These are phyloP conservation scores for Boulengeromyrus knoepffleri DNA, from an alignment of 2,113 vertebrate genomes.

Conservation along the genomic window DNA sequence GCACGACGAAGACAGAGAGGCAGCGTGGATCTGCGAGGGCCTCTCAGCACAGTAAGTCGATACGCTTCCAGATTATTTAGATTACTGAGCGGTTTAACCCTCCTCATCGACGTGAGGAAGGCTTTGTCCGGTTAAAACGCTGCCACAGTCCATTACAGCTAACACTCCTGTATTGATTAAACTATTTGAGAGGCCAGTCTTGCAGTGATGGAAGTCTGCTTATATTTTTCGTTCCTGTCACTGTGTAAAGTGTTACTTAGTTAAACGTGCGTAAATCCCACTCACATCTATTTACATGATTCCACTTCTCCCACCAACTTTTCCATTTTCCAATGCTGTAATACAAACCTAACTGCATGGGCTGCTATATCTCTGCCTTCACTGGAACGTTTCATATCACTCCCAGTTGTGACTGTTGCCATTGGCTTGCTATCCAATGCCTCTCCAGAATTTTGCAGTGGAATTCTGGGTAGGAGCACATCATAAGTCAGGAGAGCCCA, in stretches of 20 bases:
- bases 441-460: background rate
- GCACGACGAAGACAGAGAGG: background rate
- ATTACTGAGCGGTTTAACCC: conserved; percentile 56
- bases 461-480: background rate
- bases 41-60: conserved; percentile 44
- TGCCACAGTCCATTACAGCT: conserved; percentile 82
- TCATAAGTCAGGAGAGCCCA: background rate
- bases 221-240: conserved; percentile 19
- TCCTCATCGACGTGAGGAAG: conserved; percentile 72
- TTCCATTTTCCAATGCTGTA: background rate
- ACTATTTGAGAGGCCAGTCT: conserved; percentile 73
- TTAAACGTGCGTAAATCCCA: conserved; percentile 69
- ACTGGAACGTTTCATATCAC: no score
- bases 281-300: conserved; percentile 32
- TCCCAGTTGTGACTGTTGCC: background rate
- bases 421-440: background rate
- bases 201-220: conserved; percentile 58
- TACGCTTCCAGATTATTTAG: conserved; percentile 59
- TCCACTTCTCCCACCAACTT: background rate
- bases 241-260: conserved; percentile 38
- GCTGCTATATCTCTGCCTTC: background rate
- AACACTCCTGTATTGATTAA: conserved; percentile 91
- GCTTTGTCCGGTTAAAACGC: conserved; percentile 81
- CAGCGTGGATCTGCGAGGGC: conserved; percentile 43
- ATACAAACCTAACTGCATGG: background rate